Base-by-base conservation (phyloP, 2,797 vertebrate species). In the Mus caroli region DNA sequence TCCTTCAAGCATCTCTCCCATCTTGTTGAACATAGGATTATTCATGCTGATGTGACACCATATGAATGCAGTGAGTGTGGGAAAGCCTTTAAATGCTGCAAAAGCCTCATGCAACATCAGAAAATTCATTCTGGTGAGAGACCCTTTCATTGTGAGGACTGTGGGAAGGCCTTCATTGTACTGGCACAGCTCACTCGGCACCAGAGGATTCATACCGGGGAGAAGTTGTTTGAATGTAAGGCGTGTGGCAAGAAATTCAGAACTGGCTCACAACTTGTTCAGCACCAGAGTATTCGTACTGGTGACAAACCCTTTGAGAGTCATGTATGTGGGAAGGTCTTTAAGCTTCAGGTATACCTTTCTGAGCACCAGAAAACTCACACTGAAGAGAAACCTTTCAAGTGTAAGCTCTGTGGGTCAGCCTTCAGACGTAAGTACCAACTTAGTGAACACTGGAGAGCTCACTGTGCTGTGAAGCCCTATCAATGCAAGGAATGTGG, bases 341-440 rank as follows among this genome's bases (percentile, higher is more conserved):
- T 95, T 56, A 76, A 83, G 37, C 83, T 91, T 94, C 82, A 94
- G 9, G 26, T 62, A n/a, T 90, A 86, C 34, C 94, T 94, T 73
- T 54, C 24, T 87, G 64, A 60, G 56, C 94, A 91, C 64, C 83
- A 75, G 46, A 95, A 95, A 95, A 95, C 24, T 37, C 90, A 95
- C 43, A 75, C 92, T 13, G 43, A 67, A 52, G 28, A 92, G 73
- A 96, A 96, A 56, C 73, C 90, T 31, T 94, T 96, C 90, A 73
- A 94, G 56, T 95, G 92, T 73, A 83, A 96, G 62, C 69, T 94
- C 8, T 97, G 92, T 92, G 94, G 77, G 19, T 83, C 79, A 88
- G 46, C 86, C 73, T 91, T 96, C 50, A 94, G 85, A 83, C 64
- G 64, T 19, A 87, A 83, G 26, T 82, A 77, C 19, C 60, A 77